Evolutionary conservation across 2,888 invertebrate genomes (phyloP), one percentile per base, ranked within the genome.

Genomic region (Drosophila histrio): DNA sequence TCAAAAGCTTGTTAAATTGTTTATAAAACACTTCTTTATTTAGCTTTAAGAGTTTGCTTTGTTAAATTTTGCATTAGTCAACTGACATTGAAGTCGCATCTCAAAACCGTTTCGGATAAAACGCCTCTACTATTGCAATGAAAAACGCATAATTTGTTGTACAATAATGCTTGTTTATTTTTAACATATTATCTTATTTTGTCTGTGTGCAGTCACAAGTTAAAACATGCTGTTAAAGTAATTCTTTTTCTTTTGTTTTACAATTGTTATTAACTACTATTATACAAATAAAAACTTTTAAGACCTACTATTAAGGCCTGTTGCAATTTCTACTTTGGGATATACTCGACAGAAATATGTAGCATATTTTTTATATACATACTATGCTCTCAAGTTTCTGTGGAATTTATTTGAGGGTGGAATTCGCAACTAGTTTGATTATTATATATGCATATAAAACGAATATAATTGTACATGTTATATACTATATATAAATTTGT

Each of bases 171-270:
- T 38, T 50, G 50, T 50, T 60, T 39, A 38, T 36, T 46, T 8
- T n/a, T 38, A 34, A 34, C 13, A 54, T n/a, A 22, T 21, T 30
- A 17, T n/a, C n/a, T n/a, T 52, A 8, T 36, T 32, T 66, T 13
- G 11, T 50, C n/a, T 13, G 17, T 28, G 6, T 38, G 11, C 9
- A 50, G 71, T 71, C 71, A 72, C 71, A 72, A 72, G 7, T 52
- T 68, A 13, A n/a, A 15, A 22, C 11, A 41, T 52, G 21, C 21
- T 52, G 26, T 50, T 38, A 22, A 39, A 34, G 19, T 13, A 19
- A 24, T n/a, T 46, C 0, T 56, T 49, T 32, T 13, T 36, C 5
- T 13, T 13, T 52, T 69, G 19, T 41, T 53, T 26, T 44, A 44
- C 17, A 50, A 28, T 32, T 72, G 34, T 60, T 56, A 52, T 66